Conservation (phyloP, 2,888 invertebrate species). For the Meteorus colon region DNA sequence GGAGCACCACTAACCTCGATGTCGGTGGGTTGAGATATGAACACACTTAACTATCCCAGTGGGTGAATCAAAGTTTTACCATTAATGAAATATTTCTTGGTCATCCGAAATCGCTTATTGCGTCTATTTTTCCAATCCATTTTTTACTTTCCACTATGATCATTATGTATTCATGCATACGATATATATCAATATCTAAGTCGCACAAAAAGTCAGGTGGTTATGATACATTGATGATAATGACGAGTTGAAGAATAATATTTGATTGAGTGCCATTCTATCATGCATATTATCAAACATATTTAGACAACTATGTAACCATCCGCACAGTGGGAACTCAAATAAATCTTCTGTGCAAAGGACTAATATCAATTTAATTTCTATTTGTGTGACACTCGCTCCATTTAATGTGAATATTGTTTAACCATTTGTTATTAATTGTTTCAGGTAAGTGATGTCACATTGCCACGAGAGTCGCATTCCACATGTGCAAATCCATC, state of each 20-base stretch:
- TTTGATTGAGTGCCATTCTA: background rate
- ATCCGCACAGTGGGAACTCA: background rate
- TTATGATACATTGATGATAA: background rate
- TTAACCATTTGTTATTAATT: conserved; percentile 72
- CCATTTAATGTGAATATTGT: conserved; percentile 56
- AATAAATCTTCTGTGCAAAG: conserved; percentile 26
- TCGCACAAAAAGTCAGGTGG: background rate
- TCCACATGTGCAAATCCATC: conserved; percentile 66
- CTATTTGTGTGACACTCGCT: conserved; percentile 24
- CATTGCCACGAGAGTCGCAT: conserved; percentile 65
- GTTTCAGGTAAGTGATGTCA: conserved; percentile 73
- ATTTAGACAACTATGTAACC: background rate
- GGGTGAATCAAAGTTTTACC: too few species aligned
- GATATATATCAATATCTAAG: background rate
- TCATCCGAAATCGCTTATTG: too few species aligned
- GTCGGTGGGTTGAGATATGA: conserved; percentile 25
- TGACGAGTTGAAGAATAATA: background rate
- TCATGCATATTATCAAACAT: background rate
- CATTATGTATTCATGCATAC: background rate
- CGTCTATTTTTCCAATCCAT: background rate
- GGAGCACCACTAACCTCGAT: conserved; percentile 32
- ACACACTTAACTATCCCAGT: conserved; percentile 1
- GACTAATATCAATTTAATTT: conserved; percentile 62
- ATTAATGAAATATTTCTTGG: background rate
- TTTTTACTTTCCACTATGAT: background rate